Evolutionary conservation across 2,797 vertebrate genomes (phyloP).

Genomic region (Aphelocoma californica): DNA sequence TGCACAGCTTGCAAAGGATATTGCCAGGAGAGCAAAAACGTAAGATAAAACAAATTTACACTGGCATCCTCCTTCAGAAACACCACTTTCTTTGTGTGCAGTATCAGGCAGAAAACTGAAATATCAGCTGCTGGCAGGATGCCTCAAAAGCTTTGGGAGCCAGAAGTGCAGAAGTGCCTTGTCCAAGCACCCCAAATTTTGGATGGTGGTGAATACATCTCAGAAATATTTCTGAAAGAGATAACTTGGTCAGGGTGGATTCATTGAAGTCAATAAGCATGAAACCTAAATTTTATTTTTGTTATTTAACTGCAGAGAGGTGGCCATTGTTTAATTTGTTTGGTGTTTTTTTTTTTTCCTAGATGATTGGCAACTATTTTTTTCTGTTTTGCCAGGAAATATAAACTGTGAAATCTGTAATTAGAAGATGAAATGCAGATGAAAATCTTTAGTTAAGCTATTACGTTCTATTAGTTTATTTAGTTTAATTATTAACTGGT

Average conservation of each 20-base stretch:
- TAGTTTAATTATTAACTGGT: neutral
- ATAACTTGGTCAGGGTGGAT: neutral
- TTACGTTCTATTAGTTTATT: neutral
- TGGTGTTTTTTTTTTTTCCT: no score
- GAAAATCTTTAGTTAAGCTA: neutral
- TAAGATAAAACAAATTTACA: conserved; percentile 84
- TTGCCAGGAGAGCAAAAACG: conserved; percentile 98
- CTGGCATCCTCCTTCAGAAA: conserved; percentile 85
- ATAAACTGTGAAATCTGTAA: neutral
- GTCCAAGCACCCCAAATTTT: neutral
- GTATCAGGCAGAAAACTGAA: neutral
- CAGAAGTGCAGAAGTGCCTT: neutral
- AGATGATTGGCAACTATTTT: neutral
- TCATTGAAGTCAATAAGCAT: neutral
- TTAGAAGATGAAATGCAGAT: neutral
- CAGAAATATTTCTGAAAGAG: neutral
- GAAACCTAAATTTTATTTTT: neutral
- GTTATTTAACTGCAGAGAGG: neutral
- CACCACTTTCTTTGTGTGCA: conserved; percentile 65
- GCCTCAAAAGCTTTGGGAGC: neutral
- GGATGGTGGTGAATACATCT: conserved; percentile 44
- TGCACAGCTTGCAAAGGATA: conserved; percentile 99
- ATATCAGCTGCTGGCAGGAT: neutral
- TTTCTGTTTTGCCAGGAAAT: neutral
- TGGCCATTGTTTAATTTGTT: neutral